These are phyloP conservation scores for Hermaeophaga mercurialis DNA, from an alignment of 2,888 invertebrate genomes.

Conservation along the genomic window DNA sequence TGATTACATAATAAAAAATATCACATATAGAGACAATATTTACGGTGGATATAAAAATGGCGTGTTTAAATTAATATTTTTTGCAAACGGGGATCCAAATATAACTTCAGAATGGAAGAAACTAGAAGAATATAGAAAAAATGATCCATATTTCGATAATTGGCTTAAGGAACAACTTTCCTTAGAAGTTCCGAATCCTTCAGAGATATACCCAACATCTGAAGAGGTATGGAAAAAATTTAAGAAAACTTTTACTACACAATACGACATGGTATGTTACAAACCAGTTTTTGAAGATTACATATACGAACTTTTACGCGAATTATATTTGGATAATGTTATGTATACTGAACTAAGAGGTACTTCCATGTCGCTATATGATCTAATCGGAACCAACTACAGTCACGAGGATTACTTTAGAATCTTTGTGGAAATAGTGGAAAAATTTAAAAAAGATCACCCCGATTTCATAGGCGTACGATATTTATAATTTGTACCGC, in stretches of 20 bases:
- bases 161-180: conserved; percentile 46
- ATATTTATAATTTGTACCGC: conserved; percentile 66
- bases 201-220: conserved; percentile 46
- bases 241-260: conserved; percentile 58
- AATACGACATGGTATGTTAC: conserved; percentile 61
- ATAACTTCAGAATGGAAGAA: conserved; percentile 58
- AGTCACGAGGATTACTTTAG: conserved; percentile 58
- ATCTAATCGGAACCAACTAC: conserved; percentile 62
- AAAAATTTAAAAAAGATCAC: conserved; percentile 62
- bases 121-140: conserved; percentile 57
- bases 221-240: conserved; percentile 62
- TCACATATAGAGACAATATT: conserved; percentile 67
- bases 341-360: conserved; percentile 65
- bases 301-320: conserved; percentile 61
- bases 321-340: conserved; percentile 68
- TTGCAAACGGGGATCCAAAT: conserved; percentile 41
- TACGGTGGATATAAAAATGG: conserved; percentile 57
- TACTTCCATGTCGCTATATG: conserved; percentile 62
- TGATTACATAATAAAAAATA: conserved; percentile 64
- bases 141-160: conserved; percentile 40
- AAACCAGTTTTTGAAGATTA: conserved; percentile 63
- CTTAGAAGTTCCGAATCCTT: conserved; percentile 46
- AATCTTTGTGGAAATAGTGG: conserved; percentile 59
- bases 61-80: conserved; percentile 54
- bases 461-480: conserved; percentile 65